Conservation (phyloP, 2,113 vertebrate species). For the Callionymus lyra region DNA sequence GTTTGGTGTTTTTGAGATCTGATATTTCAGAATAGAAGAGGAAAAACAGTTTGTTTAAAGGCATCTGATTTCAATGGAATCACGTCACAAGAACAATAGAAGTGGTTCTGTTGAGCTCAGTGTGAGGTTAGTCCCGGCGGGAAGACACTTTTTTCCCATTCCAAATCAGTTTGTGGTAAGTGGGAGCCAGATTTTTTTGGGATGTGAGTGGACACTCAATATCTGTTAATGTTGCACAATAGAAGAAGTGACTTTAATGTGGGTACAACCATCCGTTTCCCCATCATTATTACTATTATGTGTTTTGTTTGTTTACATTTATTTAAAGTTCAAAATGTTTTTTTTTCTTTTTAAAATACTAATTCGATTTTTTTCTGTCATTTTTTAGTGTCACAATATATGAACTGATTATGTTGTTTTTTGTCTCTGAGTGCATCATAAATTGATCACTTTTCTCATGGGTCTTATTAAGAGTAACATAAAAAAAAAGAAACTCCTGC, state of each 20-base stretch:
- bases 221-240: constrained; percentile 42
- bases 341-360: too few relatives aligned
- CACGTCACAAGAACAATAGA: constrained; percentile 8
- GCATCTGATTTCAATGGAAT: constrained; percentile 30
- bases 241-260: constrained; percentile 34
- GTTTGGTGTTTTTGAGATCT: constrained; percentile 43
- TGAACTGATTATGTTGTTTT: too few relatives aligned
- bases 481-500: constrained; percentile 9
- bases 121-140: constrained; percentile 17
- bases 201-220: constrained; percentile 15
- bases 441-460: too few relatives aligned
- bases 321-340: too few relatives aligned
- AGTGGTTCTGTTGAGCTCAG: constrained; percentile 3
- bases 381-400: too few relatives aligned
- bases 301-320: too few relatives aligned
- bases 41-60: constrained; percentile 39
- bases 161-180: constrained; percentile 11
- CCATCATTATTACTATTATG: too few relatives aligned
- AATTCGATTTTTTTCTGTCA: too few relatives aligned
- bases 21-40: constrained; percentile 26
- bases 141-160: constrained; percentile 13
- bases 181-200: constrained; percentile 22
- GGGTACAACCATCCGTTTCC: too few relatives aligned
- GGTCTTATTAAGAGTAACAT: too few relatives aligned
- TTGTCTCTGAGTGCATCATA: too few relatives aligned